Base-by-base conservation (phyloP, 2,113 vertebrate species). In the Bufo bufo region DNA sequence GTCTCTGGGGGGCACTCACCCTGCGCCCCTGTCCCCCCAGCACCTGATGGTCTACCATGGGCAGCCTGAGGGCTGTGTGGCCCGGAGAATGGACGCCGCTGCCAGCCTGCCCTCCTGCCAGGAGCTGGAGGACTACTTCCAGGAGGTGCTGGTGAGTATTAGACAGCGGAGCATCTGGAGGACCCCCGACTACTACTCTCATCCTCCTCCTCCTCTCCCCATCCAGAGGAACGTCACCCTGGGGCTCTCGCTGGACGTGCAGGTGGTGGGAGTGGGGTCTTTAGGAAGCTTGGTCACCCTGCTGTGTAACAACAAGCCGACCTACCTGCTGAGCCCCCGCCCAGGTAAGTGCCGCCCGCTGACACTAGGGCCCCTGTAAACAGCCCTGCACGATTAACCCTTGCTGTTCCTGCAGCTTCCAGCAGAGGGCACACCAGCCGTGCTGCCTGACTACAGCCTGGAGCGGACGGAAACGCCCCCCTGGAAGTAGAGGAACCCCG, bases 21-120 rank as follows among this genome's bases (percentile, higher is more conserved):
- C 52, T 3, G 19, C 47, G 17, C 50, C 75, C 50, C 77, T 56
- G n/a, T 33, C 45, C n/a, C 77, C 77, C 3, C 79, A 91, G 90
- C 89, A 90, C 74, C 69, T 90, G 77, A 91, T 91, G 90, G 77
- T 91, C 23, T 91, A 91, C 14, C 90, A 91, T 0, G 90, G 90
- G 3, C 89, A 91, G 13, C 90, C 89, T 0, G 90, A 91, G 69
- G 90, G 90, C 0, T 91, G 90, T 14, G 87, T 91, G 43, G 85
- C 87, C 33, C 86, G 58, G 5, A 89, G 52, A 12, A 91, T 91
- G 90, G 90, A 91, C 6, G 33, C 89, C 2, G 33, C 82, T 0
- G 90, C 90, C 14, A n/a, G 49, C 11, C 87, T 90, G 3, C 90
- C 90, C 0, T 87, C 90, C 17, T 91, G 90, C 78, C 89, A 90